Percentiles rank a stretch among this genome's conserved stretches.
phyloP scores from a whole-genome alignment of 2,888 invertebrate genomes.

The Lasiommata megera region DNA sequence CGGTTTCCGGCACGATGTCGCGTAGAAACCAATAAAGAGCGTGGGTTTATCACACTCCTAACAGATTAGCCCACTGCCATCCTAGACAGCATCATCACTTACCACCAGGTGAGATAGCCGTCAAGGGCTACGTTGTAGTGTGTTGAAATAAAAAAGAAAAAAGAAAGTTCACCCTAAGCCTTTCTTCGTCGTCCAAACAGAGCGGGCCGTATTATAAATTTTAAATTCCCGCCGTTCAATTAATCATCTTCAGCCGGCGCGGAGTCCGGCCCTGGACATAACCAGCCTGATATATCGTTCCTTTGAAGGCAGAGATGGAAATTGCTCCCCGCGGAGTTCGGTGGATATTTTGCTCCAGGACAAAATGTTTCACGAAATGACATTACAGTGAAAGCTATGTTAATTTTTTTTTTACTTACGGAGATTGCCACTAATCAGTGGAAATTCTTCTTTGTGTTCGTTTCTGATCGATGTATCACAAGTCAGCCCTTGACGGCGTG shows the following conservation, averaged over 20 bases:
- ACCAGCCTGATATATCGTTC: conserved; percentile 24
- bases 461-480: too few relatives aligned
- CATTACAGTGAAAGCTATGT: background rate
- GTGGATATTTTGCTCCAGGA: background rate
- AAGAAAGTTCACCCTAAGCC: conserved; percentile 35
- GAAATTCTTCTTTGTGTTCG: too few relatives aligned
- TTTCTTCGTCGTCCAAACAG: conserved; percentile 37
- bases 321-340: background rate
- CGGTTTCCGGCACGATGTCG: too few relatives aligned
- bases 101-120: too few relatives aligned
- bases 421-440: background rate
- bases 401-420: background rate
- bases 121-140: too few relatives aligned
- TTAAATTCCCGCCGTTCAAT: conserved; percentile 35
- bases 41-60: too few relatives aligned
- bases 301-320: conserved; percentile 18
- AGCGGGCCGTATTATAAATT: conserved; percentile 37
- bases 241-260: conserved; percentile 35
- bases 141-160: too few relatives aligned
- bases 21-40: too few relatives aligned
- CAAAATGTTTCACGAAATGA: background rate
- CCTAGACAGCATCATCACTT: too few relatives aligned
- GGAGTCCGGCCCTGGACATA: conserved; percentile 30
- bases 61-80: too few relatives aligned
- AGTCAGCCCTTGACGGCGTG: too few relatives aligned